Evolutionary conservation across 2,888 invertebrate species (phyloP).

Genomic region (Mermis nigrescens): DNA sequence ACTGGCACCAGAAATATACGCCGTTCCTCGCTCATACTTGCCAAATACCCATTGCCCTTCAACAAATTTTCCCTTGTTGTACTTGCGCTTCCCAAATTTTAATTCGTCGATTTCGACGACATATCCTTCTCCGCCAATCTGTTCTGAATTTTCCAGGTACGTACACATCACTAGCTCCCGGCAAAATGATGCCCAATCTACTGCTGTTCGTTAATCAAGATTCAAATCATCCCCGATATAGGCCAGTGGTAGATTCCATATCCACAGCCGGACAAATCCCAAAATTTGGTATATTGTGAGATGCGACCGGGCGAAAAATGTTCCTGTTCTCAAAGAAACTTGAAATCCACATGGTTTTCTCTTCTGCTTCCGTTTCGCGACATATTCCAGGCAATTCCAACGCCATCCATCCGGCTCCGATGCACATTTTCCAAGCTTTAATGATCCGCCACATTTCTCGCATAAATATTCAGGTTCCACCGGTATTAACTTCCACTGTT

Average conservation of each 20-base stretch:
- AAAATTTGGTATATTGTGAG: no score
- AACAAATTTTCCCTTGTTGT: background rate
- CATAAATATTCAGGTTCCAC: no score
- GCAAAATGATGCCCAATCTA: background rate
- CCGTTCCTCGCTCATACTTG: background rate
- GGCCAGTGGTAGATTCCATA: background rate
- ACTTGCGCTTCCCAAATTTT: background rate
- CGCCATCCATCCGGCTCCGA: background rate
- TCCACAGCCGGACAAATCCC: background rate
- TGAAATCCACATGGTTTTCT: background rate
- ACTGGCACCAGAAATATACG: background rate
- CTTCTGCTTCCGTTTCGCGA: background rate
- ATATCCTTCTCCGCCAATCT: background rate
- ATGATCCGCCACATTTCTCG: no score
- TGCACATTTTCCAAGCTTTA: no score
- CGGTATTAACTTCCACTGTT: no score
- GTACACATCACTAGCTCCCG: background rate
- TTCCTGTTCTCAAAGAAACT: no score
- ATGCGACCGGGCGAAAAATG: no score
- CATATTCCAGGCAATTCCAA: background rate
- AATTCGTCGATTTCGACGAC: background rate
- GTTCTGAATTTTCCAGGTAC: background rate
- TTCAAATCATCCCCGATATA: background rate
- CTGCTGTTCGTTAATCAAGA: background rate
- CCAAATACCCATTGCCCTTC: background rate